phyloP scores from a whole-genome alignment of 2,113 vertebrate genomes.

The Heterocephalus glaber region DNA sequence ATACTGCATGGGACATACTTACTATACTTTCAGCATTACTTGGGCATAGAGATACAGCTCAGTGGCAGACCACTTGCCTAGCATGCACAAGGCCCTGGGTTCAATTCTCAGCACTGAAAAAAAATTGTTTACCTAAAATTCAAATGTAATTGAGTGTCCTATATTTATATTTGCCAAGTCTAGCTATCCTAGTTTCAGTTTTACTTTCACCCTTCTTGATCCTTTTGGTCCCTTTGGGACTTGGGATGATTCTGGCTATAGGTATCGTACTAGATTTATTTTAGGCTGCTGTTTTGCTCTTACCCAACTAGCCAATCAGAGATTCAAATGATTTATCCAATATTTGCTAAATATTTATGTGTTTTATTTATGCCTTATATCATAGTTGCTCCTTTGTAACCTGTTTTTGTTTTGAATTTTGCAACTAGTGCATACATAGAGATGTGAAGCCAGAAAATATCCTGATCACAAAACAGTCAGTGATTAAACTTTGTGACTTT shows the following conservation, averaged over 20 bases:
- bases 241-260: not conserved
- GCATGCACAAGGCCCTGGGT: not conserved
- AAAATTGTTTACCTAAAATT: not conserved
- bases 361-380: not conserved
- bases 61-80: not conserved
- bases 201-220: not conserved
- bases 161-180: not conserved
- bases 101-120: not conserved
- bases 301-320: not conserved
- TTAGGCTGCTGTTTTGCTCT: not conserved
- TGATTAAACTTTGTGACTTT: slow-evolving; percentile 98
- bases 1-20: not conserved
- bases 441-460: slow-evolving; percentile 99
- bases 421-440: slow-evolving; percentile 94
- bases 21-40: not conserved
- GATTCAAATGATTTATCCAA: not conserved
- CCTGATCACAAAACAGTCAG: slow-evolving; percentile 94
- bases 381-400: slow-evolving; percentile 43
- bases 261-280: slow-evolving; percentile 5
- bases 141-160: not conserved
- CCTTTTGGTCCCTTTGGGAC: slow-evolving; percentile 7
- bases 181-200: not conserved
- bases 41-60: not conserved
- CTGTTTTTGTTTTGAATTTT: slow-evolving; percentile 27
- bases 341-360: slow-evolving; percentile 26